These are phyloP conservation scores for Notolabrus celidotus DNA, from an alignment of 2,797 vertebrate species.

Conservation along the genomic window DNA sequence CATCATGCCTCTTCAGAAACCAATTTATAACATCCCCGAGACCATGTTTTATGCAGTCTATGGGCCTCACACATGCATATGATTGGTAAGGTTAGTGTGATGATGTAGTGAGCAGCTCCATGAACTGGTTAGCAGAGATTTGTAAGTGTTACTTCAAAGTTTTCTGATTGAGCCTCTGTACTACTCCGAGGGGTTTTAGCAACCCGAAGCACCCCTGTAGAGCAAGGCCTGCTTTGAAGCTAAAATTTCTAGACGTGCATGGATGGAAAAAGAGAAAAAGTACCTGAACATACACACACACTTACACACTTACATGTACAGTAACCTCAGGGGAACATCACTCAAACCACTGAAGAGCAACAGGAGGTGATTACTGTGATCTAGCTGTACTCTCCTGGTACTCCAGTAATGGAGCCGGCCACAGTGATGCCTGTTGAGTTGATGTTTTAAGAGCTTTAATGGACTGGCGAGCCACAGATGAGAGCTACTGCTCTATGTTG, in stretches of 20 bases:
- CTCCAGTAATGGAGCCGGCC: slow-evolving; percentile 64
- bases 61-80: not conserved
- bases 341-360: slow-evolving; percentile 71
- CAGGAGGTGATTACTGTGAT: slow-evolving; percentile 69
- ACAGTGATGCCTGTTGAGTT: slow-evolving; percentile 66
- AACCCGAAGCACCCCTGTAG: slow-evolving; percentile 19
- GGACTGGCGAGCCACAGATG: slow-evolving; percentile 54
- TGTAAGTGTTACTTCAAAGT: slow-evolving; percentile 20
- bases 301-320: slow-evolving; percentile 44
- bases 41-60: too few species aligned
- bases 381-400: slow-evolving; percentile 49
- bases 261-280: slow-evolving; percentile 39
- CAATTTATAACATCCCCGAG: not conserved
- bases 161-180: slow-evolving; percentile 11
- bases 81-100: not conserved
- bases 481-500: slow-evolving; percentile 51
- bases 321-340: slow-evolving; percentile 63
- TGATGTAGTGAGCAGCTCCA: not conserved
- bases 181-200: slow-evolving; percentile 30
- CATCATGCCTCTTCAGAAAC: not conserved
- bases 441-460: slow-evolving; percentile 79
- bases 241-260: slow-evolving; percentile 32
- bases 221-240: slow-evolving; percentile 25
- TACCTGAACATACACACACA: slow-evolving; percentile 27
- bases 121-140: not conserved